phyloP scores from a whole-genome alignment of 2,113 vertebrate genomes.

The Lucifuga dentata region DNA sequence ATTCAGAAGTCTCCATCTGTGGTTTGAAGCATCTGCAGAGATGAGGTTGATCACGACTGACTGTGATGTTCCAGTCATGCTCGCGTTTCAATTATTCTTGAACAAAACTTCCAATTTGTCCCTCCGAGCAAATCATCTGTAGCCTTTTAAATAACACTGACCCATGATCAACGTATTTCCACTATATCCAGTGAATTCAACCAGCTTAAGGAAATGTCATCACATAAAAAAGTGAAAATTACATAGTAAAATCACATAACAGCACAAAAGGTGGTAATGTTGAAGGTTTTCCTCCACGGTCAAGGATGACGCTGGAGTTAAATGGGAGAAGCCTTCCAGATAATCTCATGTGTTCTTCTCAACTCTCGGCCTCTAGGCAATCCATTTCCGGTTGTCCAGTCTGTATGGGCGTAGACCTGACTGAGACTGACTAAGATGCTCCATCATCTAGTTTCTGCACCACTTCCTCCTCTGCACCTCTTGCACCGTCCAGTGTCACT shows the following conservation, averaged over 20 bases:
- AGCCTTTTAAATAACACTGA: not conserved
- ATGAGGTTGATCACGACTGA: not conserved
- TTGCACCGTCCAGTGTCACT: not conserved
- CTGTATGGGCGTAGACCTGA: slow-evolving; percentile 5
- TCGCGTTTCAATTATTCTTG: not conserved
- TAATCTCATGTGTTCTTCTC: not conserved
- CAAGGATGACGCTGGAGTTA: not conserved
- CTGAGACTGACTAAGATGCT: not conserved
- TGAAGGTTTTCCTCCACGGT: not conserved
- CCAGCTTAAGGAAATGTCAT: not conserved
- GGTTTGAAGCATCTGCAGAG: slow-evolving; percentile 8
- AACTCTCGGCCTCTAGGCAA: not conserved
- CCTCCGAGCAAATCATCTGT: not conserved
- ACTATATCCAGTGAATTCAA: not conserved
- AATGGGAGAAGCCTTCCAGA: not conserved
- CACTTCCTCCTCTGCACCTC: slow-evolving; percentile 27
- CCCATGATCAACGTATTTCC: not conserved
- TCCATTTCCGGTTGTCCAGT: slow-evolving; percentile 17
- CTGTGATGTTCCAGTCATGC: not conserved
- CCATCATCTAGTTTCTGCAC: slow-evolving; percentile 6
- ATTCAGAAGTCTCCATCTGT: not conserved
- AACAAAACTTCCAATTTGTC: not conserved
- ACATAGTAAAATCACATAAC: not conserved
- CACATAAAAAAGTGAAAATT: not conserved
- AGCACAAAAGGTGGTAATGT: not conserved